Percentiles rank a stretch among this genome's conserved stretches.
Conservation (phyloP, 2,113 vertebrate species). For the Jacana jacana region DNA sequence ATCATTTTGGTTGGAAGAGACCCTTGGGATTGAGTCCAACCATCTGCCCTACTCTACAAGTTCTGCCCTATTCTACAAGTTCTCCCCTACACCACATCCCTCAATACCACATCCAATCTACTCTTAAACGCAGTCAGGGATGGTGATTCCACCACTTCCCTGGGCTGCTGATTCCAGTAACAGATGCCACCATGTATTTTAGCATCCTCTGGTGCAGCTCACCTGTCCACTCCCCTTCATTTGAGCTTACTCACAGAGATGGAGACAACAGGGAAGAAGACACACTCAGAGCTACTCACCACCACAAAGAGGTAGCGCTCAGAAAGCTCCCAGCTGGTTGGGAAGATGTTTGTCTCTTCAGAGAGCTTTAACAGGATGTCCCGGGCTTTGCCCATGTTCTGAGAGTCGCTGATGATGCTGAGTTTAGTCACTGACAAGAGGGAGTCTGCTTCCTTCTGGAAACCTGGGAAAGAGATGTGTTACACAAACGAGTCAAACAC, state of each 20-base stretch:
- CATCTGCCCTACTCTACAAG: too few relatives aligned
- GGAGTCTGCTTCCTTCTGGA: conserved; percentile 87
- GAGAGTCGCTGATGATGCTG: conserved; percentile 78
- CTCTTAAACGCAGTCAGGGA: too few relatives aligned
- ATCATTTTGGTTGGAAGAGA: too few relatives aligned
- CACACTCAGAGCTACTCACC: conserved; percentile 64
- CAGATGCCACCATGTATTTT: not conserved
- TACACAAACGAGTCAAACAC: not conserved
- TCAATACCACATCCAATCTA: too few relatives aligned
- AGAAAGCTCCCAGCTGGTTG: conserved; percentile 74
- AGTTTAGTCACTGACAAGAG: conserved; percentile 85
- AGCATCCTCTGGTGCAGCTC: not conserved
- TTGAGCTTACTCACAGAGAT: not conserved
- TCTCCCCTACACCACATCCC: too few relatives aligned
- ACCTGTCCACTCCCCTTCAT: fast-evolving
- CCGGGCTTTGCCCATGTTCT: conserved; percentile 77
- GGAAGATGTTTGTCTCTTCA: conserved; percentile 87
- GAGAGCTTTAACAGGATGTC: conserved; percentile 82
- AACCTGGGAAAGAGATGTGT: conserved; percentile 74
- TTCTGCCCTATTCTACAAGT: too few relatives aligned
- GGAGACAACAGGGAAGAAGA: fast-evolving
- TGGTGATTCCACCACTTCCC: too few relatives aligned
- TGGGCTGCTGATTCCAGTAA: too few relatives aligned
- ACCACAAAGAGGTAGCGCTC: conserved; percentile 87
- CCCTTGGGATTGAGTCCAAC: too few relatives aligned